Conservation (phyloP, 1,140 invertebrate species). For the Conus betulinus region DNA sequence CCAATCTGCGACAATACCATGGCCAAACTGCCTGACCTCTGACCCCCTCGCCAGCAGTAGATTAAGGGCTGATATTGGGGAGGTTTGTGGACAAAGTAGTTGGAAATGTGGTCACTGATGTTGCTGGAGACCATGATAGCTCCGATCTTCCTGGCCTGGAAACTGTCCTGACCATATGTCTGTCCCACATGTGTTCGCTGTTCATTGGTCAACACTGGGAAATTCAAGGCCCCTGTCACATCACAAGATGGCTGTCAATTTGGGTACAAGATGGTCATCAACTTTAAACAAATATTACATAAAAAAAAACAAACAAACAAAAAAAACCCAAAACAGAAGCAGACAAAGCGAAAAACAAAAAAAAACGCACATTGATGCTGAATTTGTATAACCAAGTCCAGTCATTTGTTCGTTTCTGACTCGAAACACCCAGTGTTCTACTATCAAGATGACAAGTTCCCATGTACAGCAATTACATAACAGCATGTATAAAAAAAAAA, state of each 20-base stretch:
- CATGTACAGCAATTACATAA: no score
- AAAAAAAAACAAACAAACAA: no score
- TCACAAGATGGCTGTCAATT: background rate
- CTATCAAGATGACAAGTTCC: no score
- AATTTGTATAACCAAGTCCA: no score
- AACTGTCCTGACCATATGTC: conserved; percentile 37
- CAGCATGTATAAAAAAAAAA: no score
- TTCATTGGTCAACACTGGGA: conserved; percentile 43
- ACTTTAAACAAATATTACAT: no score
- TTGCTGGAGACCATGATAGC: conserved; percentile 43
- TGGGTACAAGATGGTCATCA: no score
- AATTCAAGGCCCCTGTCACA: conserved; percentile 45
- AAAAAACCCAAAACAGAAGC: no score
- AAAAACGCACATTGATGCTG: no score
- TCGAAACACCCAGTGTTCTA: no score
- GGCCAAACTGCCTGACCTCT: conserved; percentile 51
- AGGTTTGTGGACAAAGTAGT: conserved; percentile 46
- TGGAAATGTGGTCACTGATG: conserved; percentile 44
- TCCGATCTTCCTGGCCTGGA: conserved; percentile 47
- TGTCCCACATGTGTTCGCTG: conserved; percentile 47
- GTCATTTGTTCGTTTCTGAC: no score
- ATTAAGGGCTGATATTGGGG: conserved; percentile 48
- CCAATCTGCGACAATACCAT: conserved; percentile 52
- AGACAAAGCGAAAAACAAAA: no score
- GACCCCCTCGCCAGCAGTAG: conserved; percentile 57